Evolutionary conservation across 2,888 invertebrate genomes (phyloP).

Genomic region (Ctena decussata): DNA sequence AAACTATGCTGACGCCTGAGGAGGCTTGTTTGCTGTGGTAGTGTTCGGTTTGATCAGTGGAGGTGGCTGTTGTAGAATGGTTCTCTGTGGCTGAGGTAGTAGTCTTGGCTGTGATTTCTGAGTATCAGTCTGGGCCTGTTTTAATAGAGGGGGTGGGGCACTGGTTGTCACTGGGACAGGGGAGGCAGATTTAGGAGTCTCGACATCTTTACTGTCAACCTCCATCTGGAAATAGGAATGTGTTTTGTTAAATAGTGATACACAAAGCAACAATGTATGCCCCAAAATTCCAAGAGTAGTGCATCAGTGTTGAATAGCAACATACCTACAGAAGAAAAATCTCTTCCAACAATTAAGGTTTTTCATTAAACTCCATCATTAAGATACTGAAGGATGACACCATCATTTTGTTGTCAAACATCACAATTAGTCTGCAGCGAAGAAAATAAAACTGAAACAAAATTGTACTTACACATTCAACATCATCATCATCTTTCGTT

Average conservation of each 20-base stretch:
- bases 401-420: too few relatives aligned
- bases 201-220: conserved; percentile 71
- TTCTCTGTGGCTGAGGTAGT: conserved; percentile 70
- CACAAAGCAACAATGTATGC: too few relatives aligned
- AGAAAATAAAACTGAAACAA: too few relatives aligned
- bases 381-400: too few relatives aligned
- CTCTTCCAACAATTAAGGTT: too few relatives aligned
- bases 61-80: conserved; percentile 80
- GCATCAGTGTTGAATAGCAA: too few relatives aligned
- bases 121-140: conserved; percentile 71
- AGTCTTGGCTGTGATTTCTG: conserved; percentile 57
- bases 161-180: conserved; percentile 58
- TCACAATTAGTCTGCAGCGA: too few relatives aligned
- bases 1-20: background rate
- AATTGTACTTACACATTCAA: background rate
- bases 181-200: conserved; percentile 51
- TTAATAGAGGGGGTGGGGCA: conserved; percentile 78
- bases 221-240: conserved; percentile 80
- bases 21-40: conserved; percentile 23
- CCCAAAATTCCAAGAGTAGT: too few relatives aligned
- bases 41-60: conserved; percentile 77
- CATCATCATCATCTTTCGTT: conserved; percentile 55
- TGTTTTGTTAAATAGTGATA: too few relatives aligned
- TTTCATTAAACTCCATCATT: too few relatives aligned
- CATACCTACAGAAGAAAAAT: too few relatives aligned